phyloP scores from a whole-genome alignment of 1,140 invertebrate species.

The Medauroidea extradentata region DNA sequence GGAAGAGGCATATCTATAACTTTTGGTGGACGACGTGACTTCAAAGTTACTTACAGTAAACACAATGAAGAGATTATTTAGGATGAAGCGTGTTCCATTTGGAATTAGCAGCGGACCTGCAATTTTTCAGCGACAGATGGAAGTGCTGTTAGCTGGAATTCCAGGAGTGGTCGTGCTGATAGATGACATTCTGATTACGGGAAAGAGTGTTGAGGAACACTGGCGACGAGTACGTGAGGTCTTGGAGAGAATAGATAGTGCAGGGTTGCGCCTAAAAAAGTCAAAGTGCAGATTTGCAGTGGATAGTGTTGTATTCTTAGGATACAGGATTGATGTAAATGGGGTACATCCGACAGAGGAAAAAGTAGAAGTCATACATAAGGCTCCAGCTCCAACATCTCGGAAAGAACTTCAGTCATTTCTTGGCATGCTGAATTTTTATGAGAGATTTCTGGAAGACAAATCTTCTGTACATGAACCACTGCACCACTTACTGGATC shows the following conservation, averaged over 20 bases:
- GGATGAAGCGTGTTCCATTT: conserved; percentile 45
- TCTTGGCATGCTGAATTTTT: conserved; percentile 40
- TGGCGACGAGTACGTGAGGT: no score
- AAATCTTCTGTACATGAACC: neutral
- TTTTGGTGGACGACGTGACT: conserved; percentile 28
- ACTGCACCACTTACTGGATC: neutral
- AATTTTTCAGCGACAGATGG: conserved; percentile 38
- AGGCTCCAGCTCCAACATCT: conserved; percentile 37
- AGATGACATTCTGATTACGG: neutral
- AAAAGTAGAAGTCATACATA: conserved; percentile 36
- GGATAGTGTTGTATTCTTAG: conserved; percentile 31
- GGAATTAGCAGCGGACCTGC: conserved; percentile 43
- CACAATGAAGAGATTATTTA: conserved; percentile 45
- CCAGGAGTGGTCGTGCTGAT: conserved; percentile 16
- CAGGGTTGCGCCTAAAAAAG: conserved; percentile 28
- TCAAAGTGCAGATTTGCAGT: conserved; percentile 35
- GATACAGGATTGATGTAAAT: conserved; percentile 29
- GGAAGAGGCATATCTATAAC: conserved; percentile 33
- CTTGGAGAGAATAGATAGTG: conserved; percentile 7
- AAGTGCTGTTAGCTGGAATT: conserved; percentile 27
- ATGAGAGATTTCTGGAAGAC: conserved; percentile 33
- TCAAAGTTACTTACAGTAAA: conserved; percentile 22
- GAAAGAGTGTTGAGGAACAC: neutral
- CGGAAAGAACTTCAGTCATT: conserved; percentile 36
- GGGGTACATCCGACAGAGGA: conserved; percentile 31